A percentile compares a stretch with the other conserved stretches of the same genome.
phyloP scores from a whole-genome alignment of 2,113 vertebrate genomes.

The Daboia siamensis region DNA sequence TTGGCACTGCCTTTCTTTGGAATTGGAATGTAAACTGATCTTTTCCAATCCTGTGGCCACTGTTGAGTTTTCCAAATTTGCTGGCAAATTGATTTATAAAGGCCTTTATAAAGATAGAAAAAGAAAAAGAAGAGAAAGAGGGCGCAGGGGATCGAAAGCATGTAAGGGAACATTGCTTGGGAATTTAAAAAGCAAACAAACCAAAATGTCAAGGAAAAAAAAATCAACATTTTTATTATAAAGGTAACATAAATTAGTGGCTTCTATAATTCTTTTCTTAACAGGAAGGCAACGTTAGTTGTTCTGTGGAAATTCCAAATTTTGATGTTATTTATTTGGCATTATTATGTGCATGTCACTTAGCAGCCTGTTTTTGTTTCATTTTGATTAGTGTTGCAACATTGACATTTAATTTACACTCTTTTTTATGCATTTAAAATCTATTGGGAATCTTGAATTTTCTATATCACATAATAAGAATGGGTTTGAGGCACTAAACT shows the following conservation, averaged over 20 bases:
- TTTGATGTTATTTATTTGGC: not conserved
- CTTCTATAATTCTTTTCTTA: not conserved
- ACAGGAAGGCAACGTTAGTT: not conserved
- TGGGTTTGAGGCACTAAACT: not conserved
- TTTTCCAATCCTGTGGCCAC: too few species aligned
- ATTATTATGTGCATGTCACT: not conserved
- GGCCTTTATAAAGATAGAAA: not conserved
- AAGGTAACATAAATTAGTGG: not conserved
- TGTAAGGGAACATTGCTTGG: not conserved
- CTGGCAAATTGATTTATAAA: not conserved
- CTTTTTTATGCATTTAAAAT: not conserved
- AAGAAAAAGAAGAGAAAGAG: not conserved
- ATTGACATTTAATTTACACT: not conserved
- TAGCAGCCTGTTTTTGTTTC: not conserved
- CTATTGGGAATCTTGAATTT: not conserved
- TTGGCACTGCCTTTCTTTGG: too few species aligned
- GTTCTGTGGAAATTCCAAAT: not conserved
- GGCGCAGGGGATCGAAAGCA: not conserved
- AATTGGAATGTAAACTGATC: too few species aligned
- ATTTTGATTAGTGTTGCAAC: not conserved
- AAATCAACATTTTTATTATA: not conserved
- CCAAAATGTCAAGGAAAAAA: not conserved
- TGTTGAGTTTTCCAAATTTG: too few species aligned
- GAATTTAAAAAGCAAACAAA: not conserved
- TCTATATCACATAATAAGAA: not conserved